Base-by-base conservation (phyloP, 2,888 invertebrate genomes). In the Rotaria macrura region DNA sequence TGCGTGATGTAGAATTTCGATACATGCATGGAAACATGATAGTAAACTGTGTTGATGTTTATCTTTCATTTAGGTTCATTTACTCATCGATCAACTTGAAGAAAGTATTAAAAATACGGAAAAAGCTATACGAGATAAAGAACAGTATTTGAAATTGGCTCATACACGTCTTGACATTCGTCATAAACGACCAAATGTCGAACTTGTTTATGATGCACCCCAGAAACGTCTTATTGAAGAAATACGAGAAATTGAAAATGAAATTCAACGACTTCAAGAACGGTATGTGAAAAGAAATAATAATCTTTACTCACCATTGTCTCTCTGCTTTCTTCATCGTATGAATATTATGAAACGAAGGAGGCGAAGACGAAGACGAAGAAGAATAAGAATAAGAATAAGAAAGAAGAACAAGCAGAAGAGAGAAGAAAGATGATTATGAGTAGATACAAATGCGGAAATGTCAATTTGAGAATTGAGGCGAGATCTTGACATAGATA, bases 131-230 rank as follows among this genome's bases (percentile, higher is more conserved):
- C 92, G 93, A 4, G 95, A 94, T 88, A 95, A 96, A 88, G 94
- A 95, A 91, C 93, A 94, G 0, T 94, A 94, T 87, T 93, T 94
- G 89, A 95, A 94, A 14, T 91, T 96, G 87, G 94, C 95, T 14
- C 94, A 96, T 90, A 95, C 95, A 0, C 93, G 96, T 86, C 93
- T 95, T 17, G 94, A 94, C 17, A 94, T 94, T 89, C 93, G 96
- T 34, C 93, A 94, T 84, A 94, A 94, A 89, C 93, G 96, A 87
- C 93, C 94, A 2, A 94, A 94, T 0, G 93, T 94, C 34, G 96
- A 96, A 90, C 91, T 95, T 86, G 95, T 89, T 88, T 91, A 94
- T 84, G 96, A 96, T 91, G 92, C 94, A 54, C 95, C 95, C 0
- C 85, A 86, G 20, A 83, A 84, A 85, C 87, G 87, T 34, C 89